Evolutionary conservation across 2,113 vertebrate genomes (phyloP), one percentile per base, ranked within the genome.

Genomic region (Brachionichthys hirsutus): DNA sequence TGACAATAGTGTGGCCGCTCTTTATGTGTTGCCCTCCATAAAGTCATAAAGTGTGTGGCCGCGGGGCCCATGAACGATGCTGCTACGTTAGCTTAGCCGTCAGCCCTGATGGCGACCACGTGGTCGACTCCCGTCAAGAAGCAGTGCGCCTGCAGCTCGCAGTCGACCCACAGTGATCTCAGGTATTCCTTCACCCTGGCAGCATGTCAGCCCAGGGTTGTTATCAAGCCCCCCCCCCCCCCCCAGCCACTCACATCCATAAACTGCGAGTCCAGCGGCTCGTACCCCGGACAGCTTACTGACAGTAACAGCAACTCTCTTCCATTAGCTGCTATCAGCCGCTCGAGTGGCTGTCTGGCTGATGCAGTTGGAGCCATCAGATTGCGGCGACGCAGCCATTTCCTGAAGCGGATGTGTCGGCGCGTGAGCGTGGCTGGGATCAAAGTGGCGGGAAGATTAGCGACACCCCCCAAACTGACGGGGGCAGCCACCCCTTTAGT

Each of bases 311-410:
- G 77, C 62, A 44, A 47, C 73, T 80, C 65, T 61, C 82, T 78
- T 85, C 77, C 75, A 89, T 91, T 88, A 86, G 82, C 63, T 82
- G 80, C 82, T 88, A 86, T 64, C 79, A 81, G 69, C 59, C 50
- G 58, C 73, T 86, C 22, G 46, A 78, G 70, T 24, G 49, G 75
- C 56, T 81, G 74, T 69, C 52, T 60, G 58, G 67, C 55, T 45
- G 74, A 66, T 70, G 56, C 69, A 76, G 67, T 66, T 62, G 30
- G 70, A 30, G 24, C 24, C 24, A 30, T 30, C 24, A 30, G 24
- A 30, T 30, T 30, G 24, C 8, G 24, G 24, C 57, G 61, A 77
- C 68, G 53, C 71, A 71, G 62, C 50, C 73, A 60, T 76, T 83
- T 80, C 77, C 70, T 67, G 66, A 24, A 68, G 63, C 67, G 75